Evolutionary conservation across 2,888 invertebrate species (phyloP).

Genomic region (Muscina levida): DNA sequence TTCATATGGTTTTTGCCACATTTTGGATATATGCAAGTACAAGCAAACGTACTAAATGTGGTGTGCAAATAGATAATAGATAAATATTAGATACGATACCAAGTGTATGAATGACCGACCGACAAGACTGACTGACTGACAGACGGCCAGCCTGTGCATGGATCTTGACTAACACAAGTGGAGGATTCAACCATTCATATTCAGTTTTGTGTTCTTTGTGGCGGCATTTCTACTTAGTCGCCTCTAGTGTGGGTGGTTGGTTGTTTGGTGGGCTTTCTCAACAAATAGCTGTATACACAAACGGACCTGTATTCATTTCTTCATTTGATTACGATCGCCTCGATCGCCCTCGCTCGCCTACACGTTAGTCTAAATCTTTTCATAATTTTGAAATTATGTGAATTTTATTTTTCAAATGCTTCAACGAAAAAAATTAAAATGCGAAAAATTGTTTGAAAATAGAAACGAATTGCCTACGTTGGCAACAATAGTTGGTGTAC

Average conservation of each 20-base stretch:
- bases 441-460: conserved; percentile 38
- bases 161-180: conserved; percentile 8
- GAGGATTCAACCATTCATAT: not conserved
- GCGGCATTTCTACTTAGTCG: too few species aligned
- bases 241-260: conserved; percentile 23
- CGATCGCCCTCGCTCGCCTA: conserved; percentile 45
- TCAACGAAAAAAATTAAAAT: conserved; percentile 9
- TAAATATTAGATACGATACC: not conserved
- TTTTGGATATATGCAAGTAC: conserved; percentile 5
- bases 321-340: conserved; percentile 36
- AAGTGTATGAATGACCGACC: too few species aligned
- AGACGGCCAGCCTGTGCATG: not conserved
- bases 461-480: conserved; percentile 52
- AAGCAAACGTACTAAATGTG: not conserved
- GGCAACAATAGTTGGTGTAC: conserved; percentile 27
- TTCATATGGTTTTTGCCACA: conserved; percentile 12
- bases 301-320: not conserved
- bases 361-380: conserved; percentile 58
- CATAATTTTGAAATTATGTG: conserved; percentile 47
- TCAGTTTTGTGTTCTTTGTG: not conserved
- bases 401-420: conserved; percentile 10
- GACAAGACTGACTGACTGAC: conserved; percentile 1
- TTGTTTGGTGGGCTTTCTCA: conserved; percentile 9
- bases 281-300: not conserved
- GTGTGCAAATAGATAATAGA: conserved; percentile 1